Conservation (phyloP, 1,140 invertebrate genomes). For the Brachionus manjavacas region DNA sequence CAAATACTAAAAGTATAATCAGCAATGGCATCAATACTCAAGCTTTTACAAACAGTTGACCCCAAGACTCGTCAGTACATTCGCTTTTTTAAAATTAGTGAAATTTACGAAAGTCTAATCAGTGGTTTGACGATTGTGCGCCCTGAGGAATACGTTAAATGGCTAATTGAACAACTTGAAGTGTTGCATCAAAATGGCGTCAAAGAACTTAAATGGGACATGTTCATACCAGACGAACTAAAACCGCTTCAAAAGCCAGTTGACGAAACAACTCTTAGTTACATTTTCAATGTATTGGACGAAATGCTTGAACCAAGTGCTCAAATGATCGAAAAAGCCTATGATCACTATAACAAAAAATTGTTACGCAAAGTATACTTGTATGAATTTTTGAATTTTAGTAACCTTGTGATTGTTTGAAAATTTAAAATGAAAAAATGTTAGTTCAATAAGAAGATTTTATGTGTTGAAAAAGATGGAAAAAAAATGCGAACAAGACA, state of each 20-base stretch:
- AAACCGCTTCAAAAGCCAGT: constrained; percentile 46
- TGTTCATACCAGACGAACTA: constrained; percentile 53
- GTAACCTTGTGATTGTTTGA: not conserved
- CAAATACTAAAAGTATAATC: not conserved
- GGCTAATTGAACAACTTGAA: constrained; percentile 38
- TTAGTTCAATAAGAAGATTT: constrained; percentile 51
- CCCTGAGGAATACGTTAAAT: constrained; percentile 14
- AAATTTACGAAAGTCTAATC: constrained; percentile 37
- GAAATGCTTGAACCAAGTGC: constrained; percentile 47
- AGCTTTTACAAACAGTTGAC: constrained; percentile 34
- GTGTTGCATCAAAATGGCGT: not conserved
- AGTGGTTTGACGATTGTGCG: constrained; percentile 29
- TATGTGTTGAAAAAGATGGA: constrained; percentile 48
- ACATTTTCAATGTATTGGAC: constrained; percentile 32
- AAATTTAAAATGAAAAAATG: not conserved
- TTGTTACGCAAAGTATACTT: constrained; percentile 50
- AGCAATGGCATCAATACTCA: constrained; percentile 36
- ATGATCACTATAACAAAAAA: constrained; percentile 51
- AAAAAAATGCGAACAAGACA: constrained; percentile 44
- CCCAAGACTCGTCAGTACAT: constrained; percentile 40
- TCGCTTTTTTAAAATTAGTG: constrained; percentile 37
- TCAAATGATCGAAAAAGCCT: constrained; percentile 52
- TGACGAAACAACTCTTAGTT: constrained; percentile 34
- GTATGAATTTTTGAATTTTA: constrained; percentile 44
- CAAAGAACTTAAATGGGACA: constrained; percentile 46